Evolutionary conservation across 2,113 vertebrate genomes (phyloP), one percentile per base, ranked within the genome.

Genomic region (Pica pica): DNA sequence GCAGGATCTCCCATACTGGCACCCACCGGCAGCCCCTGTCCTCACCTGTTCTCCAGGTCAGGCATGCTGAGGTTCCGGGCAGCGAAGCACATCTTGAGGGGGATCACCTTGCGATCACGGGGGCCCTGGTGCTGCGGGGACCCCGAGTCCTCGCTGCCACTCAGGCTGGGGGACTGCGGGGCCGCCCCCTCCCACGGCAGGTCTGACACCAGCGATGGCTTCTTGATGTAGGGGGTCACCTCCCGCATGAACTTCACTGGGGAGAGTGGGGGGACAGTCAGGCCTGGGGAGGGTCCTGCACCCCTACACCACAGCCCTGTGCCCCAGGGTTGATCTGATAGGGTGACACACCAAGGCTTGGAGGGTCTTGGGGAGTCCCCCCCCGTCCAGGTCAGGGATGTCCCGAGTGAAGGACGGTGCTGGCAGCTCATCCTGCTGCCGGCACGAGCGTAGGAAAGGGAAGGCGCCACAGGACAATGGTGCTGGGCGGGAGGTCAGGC

Each of bases 41-140:
- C 98, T 98, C 91, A 99, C 99, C 99, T 98, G 98, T 99, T 99
- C 97, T 99, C 99, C 97, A 99, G 98, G 93, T 99, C 99, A 0
- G 99, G 99, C 99, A 99, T 99, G 97, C 98, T 99, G 89, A 99
- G 98, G 98, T 99, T 99, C 96, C 99, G 97, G 94, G 99, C 98
- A 12, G 98, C 99, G 16, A 99, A 99, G 97, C 99, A 99, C 99
- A 99, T 99, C 98, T 99, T 99, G 86, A 99, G 98, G 46, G 98
- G 98, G 92, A 99, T 99, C 96, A 99, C 98, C 94, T 99, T 99
- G 80, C 98, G 97, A 98, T 99, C 99, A 27, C 98, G 98, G 96
- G 97, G 94, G 13, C 94, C 86, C 59, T 97, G 96, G 96, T 99
- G 98, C 95, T 98, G 98, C 16, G 99, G 99, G 11, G 99, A 99